Percentiles rank a stretch among this genome's conserved stretches.
phyloP scores from a whole-genome alignment of 2,888 invertebrate genomes.

The Campaea margaritaria region DNA sequence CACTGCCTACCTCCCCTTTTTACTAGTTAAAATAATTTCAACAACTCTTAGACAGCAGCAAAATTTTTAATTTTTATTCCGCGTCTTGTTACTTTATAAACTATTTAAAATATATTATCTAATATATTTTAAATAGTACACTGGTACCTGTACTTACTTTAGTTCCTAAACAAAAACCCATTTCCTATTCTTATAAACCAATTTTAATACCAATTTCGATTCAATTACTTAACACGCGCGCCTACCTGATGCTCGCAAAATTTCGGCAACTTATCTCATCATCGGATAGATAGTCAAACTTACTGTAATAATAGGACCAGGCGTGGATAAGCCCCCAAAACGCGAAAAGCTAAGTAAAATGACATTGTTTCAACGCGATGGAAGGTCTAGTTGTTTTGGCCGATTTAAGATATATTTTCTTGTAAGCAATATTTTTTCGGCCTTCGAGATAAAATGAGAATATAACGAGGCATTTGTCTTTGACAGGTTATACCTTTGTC shows the following conservation, averaged over 20 bases:
- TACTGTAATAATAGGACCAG: constrained; percentile 64
- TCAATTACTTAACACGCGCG: constrained; percentile 3
- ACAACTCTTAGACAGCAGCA: too few relatives aligned
- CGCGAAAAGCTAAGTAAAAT: neutral
- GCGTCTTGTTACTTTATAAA: too few relatives aligned
- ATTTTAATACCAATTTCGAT: neutral
- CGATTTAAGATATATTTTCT: constrained; percentile 63
- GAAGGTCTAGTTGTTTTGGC: constrained; percentile 51
- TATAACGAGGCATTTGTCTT: constrained; percentile 67
- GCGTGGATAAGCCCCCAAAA: constrained; percentile 36
- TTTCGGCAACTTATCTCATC: constrained; percentile 43
- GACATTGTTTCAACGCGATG: neutral
- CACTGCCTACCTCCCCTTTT: too few relatives aligned
- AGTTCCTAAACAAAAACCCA: too few relatives aligned
- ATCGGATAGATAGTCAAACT: constrained; percentile 55
- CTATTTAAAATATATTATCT: too few relatives aligned
- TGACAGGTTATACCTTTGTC: constrained; percentile 73
- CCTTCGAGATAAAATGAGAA: constrained; percentile 61
- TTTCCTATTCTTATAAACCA: too few relatives aligned
- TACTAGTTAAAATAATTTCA: too few relatives aligned
- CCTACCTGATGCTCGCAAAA: constrained; percentile 28
- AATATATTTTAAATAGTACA: too few relatives aligned
- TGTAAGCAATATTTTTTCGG: constrained; percentile 70
- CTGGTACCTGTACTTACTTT: too few relatives aligned
- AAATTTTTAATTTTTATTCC: too few relatives aligned